Percentiles rank a stretch among this genome's conserved stretches.
Evolutionary conservation across 2,888 invertebrate species (phyloP).

Genomic region (Seira ritae): DNA sequence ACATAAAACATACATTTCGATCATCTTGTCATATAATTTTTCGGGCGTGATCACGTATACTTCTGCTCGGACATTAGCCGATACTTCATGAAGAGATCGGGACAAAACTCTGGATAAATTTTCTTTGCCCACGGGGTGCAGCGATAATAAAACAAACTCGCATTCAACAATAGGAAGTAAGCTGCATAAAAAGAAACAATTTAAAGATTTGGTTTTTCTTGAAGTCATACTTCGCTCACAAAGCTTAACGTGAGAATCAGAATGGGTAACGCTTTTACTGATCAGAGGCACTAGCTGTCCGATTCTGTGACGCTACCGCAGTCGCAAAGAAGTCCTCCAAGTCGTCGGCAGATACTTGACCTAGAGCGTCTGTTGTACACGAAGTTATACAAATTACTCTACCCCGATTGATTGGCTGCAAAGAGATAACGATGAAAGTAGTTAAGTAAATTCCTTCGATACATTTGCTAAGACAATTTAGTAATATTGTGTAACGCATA

Average conservation of each 20-base stretch:
- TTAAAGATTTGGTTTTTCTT: background rate
- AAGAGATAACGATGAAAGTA: conserved; percentile 41
- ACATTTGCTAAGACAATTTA: too few relatives aligned
- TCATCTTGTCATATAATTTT: conserved; percentile 60
- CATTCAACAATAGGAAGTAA: conserved; percentile 89
- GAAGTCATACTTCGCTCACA: conserved; percentile 46
- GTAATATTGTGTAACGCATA: background rate
- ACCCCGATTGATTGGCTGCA: conserved; percentile 80
- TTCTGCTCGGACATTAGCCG: conserved; percentile 60
- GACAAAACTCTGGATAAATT: conserved; percentile 82
- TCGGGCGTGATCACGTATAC: conserved; percentile 64
- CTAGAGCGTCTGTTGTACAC: conserved; percentile 85
- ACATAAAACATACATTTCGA: conserved; percentile 62
- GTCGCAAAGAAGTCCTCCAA: conserved; percentile 92
- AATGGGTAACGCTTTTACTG: too few relatives aligned
- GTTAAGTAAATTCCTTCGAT: too few relatives aligned
- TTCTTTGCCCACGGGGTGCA: conserved; percentile 88
- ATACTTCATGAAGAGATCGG: conserved; percentile 81
- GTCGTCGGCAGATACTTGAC: conserved; percentile 76
- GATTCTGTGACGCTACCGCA: conserved; percentile 89
- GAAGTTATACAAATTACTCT: conserved; percentile 94
- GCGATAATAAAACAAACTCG: conserved; percentile 92
- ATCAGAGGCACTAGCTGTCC: conserved; percentile 80
- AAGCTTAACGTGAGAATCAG: background rate
- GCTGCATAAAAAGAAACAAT: conserved; percentile 75